A percentile compares a stretch with the other conserved stretches of the same genome.
Conservation (phyloP, 1,140 invertebrate genomes). For the Polypedilum vanderplanki region DNA sequence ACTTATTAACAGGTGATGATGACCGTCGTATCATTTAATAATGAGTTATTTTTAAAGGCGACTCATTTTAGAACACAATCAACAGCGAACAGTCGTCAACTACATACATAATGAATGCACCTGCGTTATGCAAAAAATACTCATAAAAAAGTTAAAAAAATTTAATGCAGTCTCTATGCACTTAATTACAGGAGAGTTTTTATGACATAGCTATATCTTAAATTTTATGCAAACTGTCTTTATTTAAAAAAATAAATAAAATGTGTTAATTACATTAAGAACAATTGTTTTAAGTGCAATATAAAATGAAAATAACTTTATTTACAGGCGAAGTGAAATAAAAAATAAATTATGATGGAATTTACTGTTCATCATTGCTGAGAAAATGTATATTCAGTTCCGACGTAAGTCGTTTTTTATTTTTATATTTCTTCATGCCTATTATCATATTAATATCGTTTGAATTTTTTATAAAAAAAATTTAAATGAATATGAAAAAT, state of each 20-base stretch:
- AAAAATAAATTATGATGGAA: too few species aligned
- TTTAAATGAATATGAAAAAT: too few species aligned
- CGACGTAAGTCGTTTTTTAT: too few species aligned
- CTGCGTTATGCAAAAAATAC: slow-evolving; percentile 4
- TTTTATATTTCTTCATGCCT: too few species aligned
- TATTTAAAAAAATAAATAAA: slow-evolving; percentile 14
- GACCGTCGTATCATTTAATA: not conserved
- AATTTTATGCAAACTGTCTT: slow-evolving; percentile 12
- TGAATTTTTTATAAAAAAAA: too few species aligned
- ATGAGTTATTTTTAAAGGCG: not conserved
- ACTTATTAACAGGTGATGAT: not conserved
- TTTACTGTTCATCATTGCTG: too few species aligned
- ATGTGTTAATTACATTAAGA: slow-evolving; percentile 14
- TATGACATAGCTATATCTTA: not conserved
- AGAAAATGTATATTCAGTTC: too few species aligned
- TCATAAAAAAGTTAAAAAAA: not conserved
- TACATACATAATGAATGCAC: not conserved
- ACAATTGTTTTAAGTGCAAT: slow-evolving; percentile 13
- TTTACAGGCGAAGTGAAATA: too few species aligned
- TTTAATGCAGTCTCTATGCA: not conserved
- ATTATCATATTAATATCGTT: too few species aligned
- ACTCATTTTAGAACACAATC: slow-evolving; percentile 1
- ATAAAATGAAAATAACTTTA: not conserved
- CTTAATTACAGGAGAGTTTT: not conserved
- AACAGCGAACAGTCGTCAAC: not conserved